A percentile compares a stretch with the other conserved stretches of the same genome.
Conservation (phyloP, 2,113 vertebrate species). For the Manacus vitellinus region DNA sequence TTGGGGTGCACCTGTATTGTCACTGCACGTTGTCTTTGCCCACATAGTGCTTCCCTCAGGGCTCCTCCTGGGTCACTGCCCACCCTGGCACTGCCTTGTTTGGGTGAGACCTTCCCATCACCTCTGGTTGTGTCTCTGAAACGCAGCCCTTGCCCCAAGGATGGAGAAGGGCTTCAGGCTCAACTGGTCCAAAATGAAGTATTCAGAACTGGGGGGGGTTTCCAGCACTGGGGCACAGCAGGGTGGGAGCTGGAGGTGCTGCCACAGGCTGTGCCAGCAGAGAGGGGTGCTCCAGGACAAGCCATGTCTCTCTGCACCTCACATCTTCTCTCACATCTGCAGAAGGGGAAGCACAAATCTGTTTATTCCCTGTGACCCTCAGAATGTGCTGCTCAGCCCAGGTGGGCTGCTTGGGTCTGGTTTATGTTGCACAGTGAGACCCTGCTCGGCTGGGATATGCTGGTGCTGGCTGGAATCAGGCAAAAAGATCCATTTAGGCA, state of each 20-base stretch:
- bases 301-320: background rate
- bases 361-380: background rate
- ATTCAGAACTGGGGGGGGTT: too few relatives aligned
- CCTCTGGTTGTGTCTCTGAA: background rate
- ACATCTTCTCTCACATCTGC: too few relatives aligned
- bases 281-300: background rate
- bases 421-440: background rate
- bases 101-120: background rate
- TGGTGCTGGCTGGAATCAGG: background rate
- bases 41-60: rapidly evolving
- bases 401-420: background rate
- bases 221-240: rapidly evolving
- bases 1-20: background rate
- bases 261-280: background rate
- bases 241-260: background rate
- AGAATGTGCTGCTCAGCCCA: background rate
- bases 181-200: rapidly evolving
- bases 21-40: rapidly evolving
- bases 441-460: background rate
- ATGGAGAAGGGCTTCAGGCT: background rate
- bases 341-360: rapidly evolving
- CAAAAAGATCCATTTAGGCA: background rate
- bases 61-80: background rate
- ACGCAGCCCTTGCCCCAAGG: too few relatives aligned
- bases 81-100: background rate